Base-by-base conservation (phyloP, 2,797 vertebrate genomes). In the Argya squamiceps region DNA sequence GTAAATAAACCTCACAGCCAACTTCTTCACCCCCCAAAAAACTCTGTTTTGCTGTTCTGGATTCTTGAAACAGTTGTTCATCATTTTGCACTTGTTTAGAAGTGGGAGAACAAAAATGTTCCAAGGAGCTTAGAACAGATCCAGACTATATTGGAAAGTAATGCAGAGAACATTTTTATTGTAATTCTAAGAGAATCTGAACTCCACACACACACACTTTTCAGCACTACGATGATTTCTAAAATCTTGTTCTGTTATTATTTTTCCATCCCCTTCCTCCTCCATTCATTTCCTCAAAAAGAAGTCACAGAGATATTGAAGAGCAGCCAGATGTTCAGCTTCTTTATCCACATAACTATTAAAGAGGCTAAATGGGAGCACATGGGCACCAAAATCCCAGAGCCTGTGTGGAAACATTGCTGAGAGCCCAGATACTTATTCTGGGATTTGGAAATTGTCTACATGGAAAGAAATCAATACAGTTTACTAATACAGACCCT, bases 41-140 rank as follows among this genome's bases (percentile, higher is more conserved):
- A 1, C 1, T 62, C 9, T 22, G 9, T 19, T 64, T 88, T 1
- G 0, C 2, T 6, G 3, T 76, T 69, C 43, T 76, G 36, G 10
- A 7, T 78, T 60, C 32, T 39, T 47, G 37, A 59, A 63, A 39
- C 13, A 50, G 3, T 43, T 76, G 5, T 29, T 86, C 43, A 30
- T 67, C 2, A 16, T 36, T 59, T 83, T 26, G 19, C 9, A 53
- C 44, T 27, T 64, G 12, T 59, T 76, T 67, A 52, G 41, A 36
- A 19, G n/a, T 27, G 26, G 10, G 32, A 53, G 15, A 10, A 39
- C 30, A 58, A 30, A 49, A 50, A 37, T 36, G 7, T 82, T 87
- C 12, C 34, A 41, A 70, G 23, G 47, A 18, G 41, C 11, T 44
- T 34, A 59, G 59, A 26, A 58, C 6, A 58, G 92, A 76, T n/a